Evolutionary conservation across 1,140 invertebrate genomes (phyloP).

Genomic region (Contarinia nasturtii): DNA sequence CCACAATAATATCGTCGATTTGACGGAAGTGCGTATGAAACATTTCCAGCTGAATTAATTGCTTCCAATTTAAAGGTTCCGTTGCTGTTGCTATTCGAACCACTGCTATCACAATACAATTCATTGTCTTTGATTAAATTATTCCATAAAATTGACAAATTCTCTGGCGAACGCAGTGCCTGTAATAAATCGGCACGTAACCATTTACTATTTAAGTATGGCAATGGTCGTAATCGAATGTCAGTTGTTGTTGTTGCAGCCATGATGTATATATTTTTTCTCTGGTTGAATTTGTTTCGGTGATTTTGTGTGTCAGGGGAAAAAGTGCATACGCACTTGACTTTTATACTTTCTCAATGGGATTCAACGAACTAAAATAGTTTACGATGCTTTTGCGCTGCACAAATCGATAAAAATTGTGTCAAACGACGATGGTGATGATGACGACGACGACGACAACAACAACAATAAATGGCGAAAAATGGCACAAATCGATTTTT

Average conservation of each 20-base stretch:
- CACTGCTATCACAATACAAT: constrained; percentile 9
- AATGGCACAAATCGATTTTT: too few relatives aligned
- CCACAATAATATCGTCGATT: constrained; percentile 23
- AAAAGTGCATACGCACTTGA: too few relatives aligned
- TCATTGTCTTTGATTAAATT: constrained; percentile 22
- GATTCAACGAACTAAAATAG: too few relatives aligned
- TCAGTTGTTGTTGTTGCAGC: constrained; percentile 6
- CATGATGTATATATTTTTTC: too few relatives aligned
- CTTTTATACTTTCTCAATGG: too few relatives aligned
- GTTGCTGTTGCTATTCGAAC: constrained; percentile 5
- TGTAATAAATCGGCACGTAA: constrained; percentile 21
- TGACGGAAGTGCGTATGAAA: constrained; percentile 17
- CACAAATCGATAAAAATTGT: too few relatives aligned
- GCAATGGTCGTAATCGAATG: constrained; percentile 18
- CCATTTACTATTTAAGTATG: constrained; percentile 21
- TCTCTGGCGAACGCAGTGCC: constrained; percentile 15
- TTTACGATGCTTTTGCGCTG: too few relatives aligned
- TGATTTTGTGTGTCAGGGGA: too few relatives aligned
- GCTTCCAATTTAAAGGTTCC: constrained; percentile 9
- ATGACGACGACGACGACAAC: too few relatives aligned
- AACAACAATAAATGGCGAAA: too few relatives aligned
- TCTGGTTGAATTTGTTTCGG: too few relatives aligned
- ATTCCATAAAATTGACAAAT: constrained; percentile 19
- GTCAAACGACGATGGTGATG: too few relatives aligned
- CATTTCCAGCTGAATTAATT: constrained; percentile 14